Conservation (phyloP, 64 coral and sea anemone species). For the Actinia tenebrosa region DNA sequence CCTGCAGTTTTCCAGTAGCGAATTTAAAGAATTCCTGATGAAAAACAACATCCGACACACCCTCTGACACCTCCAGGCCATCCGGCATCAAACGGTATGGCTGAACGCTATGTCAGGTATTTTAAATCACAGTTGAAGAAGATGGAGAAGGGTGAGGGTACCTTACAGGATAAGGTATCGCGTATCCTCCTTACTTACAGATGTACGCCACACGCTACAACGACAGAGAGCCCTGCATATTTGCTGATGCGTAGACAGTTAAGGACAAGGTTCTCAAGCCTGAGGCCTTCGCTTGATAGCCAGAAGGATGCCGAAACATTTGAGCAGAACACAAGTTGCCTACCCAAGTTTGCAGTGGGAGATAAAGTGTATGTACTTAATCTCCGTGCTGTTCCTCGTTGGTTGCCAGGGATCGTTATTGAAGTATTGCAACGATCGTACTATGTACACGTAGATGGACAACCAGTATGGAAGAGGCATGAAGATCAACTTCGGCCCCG, state of each 20-base stretch:
- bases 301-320: conserved; percentile 44
- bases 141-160: conserved; percentile 12
- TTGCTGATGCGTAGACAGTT: conserved; percentile 29
- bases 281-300: conserved; percentile 9
- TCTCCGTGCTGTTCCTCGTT: conserved; percentile 8
- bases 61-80: conserved; percentile 19
- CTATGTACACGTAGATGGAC: conserved; percentile 11
- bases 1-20: conserved; percentile 14
- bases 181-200: conserved; percentile 36
- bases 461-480: conserved; percentile 19
- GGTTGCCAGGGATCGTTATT: conserved; percentile 19
- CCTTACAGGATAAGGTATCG: conserved; percentile 24
- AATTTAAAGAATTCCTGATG: conserved; percentile 37
- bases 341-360: conserved; percentile 4
- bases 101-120: conserved; percentile 34
- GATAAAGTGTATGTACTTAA: conserved; percentile 23
- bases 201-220: conserved; percentile 38
- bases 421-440: conserved; percentile 18
- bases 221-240: conserved; percentile 27
- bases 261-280: conserved; percentile 28
- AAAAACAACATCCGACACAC: conserved; percentile 39
- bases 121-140: conserved; percentile 29
- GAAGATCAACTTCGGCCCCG: conserved; percentile 16
- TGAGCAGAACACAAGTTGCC: conserved; percentile 29
- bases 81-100: conserved; percentile 37